Conservation (phyloP, 1,140 invertebrate genomes). For the Tribolium madens region DNA sequence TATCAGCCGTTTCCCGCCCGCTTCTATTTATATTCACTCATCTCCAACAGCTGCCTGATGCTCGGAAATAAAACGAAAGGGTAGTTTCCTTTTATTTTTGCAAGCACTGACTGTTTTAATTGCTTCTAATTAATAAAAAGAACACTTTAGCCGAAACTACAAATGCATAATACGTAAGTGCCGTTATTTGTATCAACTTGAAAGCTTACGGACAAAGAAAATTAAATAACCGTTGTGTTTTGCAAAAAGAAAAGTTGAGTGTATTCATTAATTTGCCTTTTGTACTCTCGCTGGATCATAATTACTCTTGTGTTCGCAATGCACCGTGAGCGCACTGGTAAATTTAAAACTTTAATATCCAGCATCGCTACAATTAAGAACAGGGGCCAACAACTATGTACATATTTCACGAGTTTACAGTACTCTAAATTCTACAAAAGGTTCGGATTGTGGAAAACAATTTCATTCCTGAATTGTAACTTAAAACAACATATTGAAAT, state of each 20-base stretch:
- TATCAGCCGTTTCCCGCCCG: constrained; percentile 46
- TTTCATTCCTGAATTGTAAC: neutral
- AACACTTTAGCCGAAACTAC: constrained; percentile 41
- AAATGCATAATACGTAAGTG: constrained; percentile 42
- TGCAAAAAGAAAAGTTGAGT: constrained; percentile 36
- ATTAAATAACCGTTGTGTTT: constrained; percentile 40
- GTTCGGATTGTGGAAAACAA: constrained; percentile 1
- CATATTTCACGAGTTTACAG: constrained; percentile 22
- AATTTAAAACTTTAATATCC: constrained; percentile 50
- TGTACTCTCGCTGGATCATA: constrained; percentile 44
- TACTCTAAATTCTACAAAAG: constrained; percentile 11
- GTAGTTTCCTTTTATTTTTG: constrained; percentile 49
- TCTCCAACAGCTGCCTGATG: constrained; percentile 46
- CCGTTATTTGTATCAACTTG: constrained; percentile 38
- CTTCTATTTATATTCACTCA: constrained; percentile 49
- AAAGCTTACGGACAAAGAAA: constrained; percentile 43
- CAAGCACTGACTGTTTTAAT: constrained; percentile 47
- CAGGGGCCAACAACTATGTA: constrained; percentile 6
- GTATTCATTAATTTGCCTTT: constrained; percentile 47
- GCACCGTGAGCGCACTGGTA: constrained; percentile 37
- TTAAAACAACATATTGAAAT: neutral
- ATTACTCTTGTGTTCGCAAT: constrained; percentile 46
- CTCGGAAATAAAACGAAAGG: constrained; percentile 47
- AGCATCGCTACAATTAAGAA: constrained; percentile 32
- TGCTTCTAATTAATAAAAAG: constrained; percentile 49